Conservation (phyloP, 2,888 invertebrate species). For the Aelia acuminata region DNA sequence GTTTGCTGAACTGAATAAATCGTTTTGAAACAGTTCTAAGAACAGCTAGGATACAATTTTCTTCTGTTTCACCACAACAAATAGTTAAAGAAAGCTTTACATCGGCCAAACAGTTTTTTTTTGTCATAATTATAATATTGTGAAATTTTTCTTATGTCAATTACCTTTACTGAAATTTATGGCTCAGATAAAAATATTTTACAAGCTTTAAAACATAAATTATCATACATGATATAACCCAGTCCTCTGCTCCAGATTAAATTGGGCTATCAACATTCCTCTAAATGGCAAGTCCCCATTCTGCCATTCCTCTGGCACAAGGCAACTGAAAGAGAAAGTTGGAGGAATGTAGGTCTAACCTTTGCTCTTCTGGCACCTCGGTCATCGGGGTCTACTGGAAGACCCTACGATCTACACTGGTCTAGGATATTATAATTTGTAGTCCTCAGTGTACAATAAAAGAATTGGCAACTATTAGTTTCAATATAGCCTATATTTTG, state of each 20-base stretch:
- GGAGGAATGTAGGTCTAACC: conserved; percentile 23
- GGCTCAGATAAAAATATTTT: neutral
- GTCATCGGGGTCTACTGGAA: neutral
- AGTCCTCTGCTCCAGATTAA: neutral
- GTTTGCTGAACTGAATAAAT: no score
- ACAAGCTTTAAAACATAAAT: neutral
- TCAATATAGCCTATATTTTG: no score
- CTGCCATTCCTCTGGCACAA: neutral
- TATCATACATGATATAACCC: neutral
- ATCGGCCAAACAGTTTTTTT: no score
- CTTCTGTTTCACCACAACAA: no score
- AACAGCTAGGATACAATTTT: no score
- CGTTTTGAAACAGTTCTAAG: no score
- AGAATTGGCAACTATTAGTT: no score
- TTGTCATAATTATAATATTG: neutral
- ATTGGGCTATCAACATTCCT: conserved; percentile 14
- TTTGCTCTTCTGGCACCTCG: conserved; percentile 7
- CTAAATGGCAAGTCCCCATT: conserved; percentile 22
- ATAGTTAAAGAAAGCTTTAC: no score
- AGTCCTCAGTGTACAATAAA: no score
- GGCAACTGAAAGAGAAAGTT: conserved; percentile 21
- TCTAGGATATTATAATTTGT: neutral
- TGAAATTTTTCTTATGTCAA: neutral
- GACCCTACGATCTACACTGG: neutral
- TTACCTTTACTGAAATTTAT: neutral